Conservation (phyloP, 2,797 vertebrate genomes). For the Melanotaenia parkinsoni region DNA sequence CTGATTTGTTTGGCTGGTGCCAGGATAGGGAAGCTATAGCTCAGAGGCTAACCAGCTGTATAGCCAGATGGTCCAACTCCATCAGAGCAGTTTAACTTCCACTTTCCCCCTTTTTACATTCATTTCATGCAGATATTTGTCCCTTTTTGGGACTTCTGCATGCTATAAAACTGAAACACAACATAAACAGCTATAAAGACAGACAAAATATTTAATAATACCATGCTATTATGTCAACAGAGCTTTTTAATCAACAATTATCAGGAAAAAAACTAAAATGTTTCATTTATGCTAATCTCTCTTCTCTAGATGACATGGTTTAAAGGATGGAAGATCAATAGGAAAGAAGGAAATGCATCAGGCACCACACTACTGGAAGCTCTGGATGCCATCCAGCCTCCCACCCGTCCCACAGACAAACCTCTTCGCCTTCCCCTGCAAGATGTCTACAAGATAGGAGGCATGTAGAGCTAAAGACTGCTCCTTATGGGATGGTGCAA, state of each 20-base stretch:
- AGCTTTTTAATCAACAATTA: neutral
- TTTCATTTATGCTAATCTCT: neutral
- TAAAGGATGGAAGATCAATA: conserved; percentile 93
- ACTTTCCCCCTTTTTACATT: neutral
- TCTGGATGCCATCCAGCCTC: conserved; percentile 92
- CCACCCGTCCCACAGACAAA: conserved; percentile 92
- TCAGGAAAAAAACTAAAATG: neutral
- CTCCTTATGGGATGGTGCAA: neutral
- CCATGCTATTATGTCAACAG: neutral
- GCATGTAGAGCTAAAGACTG: conserved; percentile 53
- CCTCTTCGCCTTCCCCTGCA: conserved; percentile 93
- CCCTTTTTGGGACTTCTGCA: neutral
- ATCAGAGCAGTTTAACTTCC: neutral
- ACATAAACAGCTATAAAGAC: neutral
- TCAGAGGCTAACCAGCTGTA: neutral
- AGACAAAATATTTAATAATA: neutral
- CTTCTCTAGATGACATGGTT: conserved; percentile 92
- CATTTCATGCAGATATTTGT: neutral
- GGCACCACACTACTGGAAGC: conserved; percentile 93
- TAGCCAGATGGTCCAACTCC: neutral
- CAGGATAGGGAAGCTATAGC: neutral
- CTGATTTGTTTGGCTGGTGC: conserved; percentile 21
- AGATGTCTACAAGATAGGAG: conserved; percentile 96
- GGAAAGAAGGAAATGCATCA: conserved; percentile 91
- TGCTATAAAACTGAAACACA: neutral